phyloP scores from a whole-genome alignment of 1,140 invertebrate species.

The Drosophila subpulchrella region DNA sequence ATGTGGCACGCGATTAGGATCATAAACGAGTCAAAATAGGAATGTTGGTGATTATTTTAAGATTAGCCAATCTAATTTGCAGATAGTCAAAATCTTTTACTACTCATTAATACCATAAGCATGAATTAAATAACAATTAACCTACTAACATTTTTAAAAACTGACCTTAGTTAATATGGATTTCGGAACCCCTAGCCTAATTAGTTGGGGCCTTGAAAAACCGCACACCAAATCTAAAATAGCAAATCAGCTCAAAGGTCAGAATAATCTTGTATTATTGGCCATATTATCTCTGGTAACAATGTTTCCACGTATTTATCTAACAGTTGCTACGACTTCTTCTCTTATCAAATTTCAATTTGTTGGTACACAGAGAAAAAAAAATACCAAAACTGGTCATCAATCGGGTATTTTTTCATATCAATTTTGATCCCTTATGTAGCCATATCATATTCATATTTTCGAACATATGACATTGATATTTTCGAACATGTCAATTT shows the following conservation, averaged over 20 bases:
- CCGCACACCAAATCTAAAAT: too few species aligned
- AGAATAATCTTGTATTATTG: neutral
- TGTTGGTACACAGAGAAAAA: too few species aligned
- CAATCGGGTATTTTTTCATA: too few species aligned
- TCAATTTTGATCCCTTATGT: too few species aligned
- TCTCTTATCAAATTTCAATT: slow-evolving; percentile 15
- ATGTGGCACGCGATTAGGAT: slow-evolving; percentile 35
- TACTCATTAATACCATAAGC: neutral
- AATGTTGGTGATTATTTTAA: slow-evolving; percentile 7
- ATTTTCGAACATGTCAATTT: too few species aligned
- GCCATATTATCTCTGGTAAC: neutral
- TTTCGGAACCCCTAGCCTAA: neutral
- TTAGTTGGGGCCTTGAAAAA: neutral
- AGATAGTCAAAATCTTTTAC: neutral
- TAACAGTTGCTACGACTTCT: neutral
- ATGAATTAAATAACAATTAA: neutral
- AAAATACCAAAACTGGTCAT: too few species aligned
- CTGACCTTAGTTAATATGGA: slow-evolving; percentile 20
- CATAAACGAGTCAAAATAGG: neutral
- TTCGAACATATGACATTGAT: too few species aligned
- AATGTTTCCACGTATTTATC: slow-evolving; percentile 2
- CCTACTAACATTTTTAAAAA: neutral
- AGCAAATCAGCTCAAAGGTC: slow-evolving; percentile 14
- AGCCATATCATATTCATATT: too few species aligned
- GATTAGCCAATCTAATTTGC: slow-evolving; percentile 11